Percentiles rank a stretch among this genome's conserved stretches.
Evolutionary conservation across 1,140 invertebrate genomes (phyloP).

Genomic region (Procambarus virginalis): DNA sequence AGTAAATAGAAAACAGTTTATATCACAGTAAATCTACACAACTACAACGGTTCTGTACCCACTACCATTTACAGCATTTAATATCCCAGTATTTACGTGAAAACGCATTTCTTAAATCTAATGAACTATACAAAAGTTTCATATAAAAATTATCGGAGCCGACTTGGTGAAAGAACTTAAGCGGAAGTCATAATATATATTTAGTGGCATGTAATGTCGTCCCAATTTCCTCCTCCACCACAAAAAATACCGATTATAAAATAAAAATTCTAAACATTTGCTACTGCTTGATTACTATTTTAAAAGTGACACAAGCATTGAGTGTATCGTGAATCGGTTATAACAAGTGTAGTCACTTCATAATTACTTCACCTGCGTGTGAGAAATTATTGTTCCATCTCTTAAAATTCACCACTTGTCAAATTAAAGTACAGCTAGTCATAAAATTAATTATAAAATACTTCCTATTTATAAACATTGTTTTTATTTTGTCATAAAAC

Average conservation of each 20-base stretch:
- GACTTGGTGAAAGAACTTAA: background rate
- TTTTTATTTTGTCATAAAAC: background rate
- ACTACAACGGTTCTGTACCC: conserved; percentile 11
- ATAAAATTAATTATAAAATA: background rate
- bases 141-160: background rate
- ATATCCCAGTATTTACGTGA: background rate
- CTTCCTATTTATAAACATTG: background rate
- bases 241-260: background rate
- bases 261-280: background rate
- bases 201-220: background rate
- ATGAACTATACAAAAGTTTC: conserved; percentile 3
- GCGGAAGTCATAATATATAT: background rate
- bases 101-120: conserved; percentile 3
- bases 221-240: background rate
- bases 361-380: background rate
- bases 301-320: background rate
- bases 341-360: background rate
- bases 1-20: conserved; percentile 20
- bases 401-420: background rate
- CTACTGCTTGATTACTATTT: background rate
- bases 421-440: background rate
- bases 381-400: background rate
- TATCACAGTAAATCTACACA: conserved; percentile 39
- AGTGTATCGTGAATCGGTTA: background rate
- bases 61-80: conserved; percentile 3